Base-by-base conservation (phyloP, 2,113 vertebrate species). In the Glaucomys volans region DNA sequence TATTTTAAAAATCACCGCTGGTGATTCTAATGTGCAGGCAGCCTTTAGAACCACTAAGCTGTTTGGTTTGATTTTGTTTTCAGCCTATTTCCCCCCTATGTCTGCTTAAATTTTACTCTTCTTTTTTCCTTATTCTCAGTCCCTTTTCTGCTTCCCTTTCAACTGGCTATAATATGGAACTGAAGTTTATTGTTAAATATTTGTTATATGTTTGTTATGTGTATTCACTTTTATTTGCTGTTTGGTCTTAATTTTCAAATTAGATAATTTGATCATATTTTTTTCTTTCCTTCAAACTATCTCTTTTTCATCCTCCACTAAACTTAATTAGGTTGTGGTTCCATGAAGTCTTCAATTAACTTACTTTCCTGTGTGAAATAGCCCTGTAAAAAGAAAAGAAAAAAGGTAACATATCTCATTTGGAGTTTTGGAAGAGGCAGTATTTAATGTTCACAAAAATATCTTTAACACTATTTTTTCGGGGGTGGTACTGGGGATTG, bases 311-410 rank as follows among this genome's bases (percentile, higher is more conserved):
- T 11, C 37, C 28, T 91, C 35, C n/a, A 75, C 50, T 87, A 69
- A 87, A 59, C 5, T 89, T 86, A 90, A 44, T 89, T 86, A 83
- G 10, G 3, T n/a, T 87, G 10, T 89, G 74, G 20, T 72, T 94
- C 88, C 20, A 86, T n/a, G 5, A 80, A 82, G n/a, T 30, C n/a
- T 95, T 96, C 67, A 83, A 92, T 96, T 77, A 95, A 90, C 50
- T 94, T 86, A 76, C 85, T 96, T 94, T 86, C 28, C 62, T 69
- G 0, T 80, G 64, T 80, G 28, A 75, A 83, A 80, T 52, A 87
- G n/a, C 75, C 11, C 40, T 64, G n/a, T 95, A 20, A 74, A 54
- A 2, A 50, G 4, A 59, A 71, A 52, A 54, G 44, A 47, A 42
- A 82, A 54, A 57, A 16, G 42, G 42, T 20, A 9, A 24, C 13